Conservation (phyloP, 1,140 invertebrate species). For the Drosophila bocki region DNA sequence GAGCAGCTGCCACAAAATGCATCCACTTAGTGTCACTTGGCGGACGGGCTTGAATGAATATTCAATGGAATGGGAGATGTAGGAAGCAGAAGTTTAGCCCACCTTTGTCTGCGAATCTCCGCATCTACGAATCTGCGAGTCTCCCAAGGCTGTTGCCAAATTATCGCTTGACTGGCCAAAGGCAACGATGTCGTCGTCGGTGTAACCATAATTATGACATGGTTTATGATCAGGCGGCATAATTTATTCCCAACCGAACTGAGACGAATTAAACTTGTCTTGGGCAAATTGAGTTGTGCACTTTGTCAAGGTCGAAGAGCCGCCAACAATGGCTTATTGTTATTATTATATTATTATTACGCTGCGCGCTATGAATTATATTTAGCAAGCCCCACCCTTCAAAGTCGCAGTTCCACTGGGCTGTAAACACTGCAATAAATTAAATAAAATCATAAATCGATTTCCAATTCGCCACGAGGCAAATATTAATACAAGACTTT, state of each 20-base stretch:
- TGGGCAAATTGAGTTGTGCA: slow-evolving; percentile 27
- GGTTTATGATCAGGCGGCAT: slow-evolving; percentile 29
- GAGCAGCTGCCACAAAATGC: slow-evolving; percentile 42
- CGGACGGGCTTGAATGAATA: slow-evolving; percentile 62
- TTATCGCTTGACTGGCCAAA: slow-evolving; percentile 64
- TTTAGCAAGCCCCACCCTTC: slow-evolving; percentile 16
- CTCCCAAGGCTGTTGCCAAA: slow-evolving; percentile 64
- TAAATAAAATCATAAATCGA: slow-evolving; percentile 27
- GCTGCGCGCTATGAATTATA: slow-evolving; percentile 33
- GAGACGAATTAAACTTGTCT: slow-evolving; percentile 34
- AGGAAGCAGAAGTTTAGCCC: slow-evolving; percentile 56
- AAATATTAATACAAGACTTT: slow-evolving; percentile 37
- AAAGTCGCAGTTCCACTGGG: slow-evolving; percentile 3
- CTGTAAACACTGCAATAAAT: slow-evolving; percentile 10
- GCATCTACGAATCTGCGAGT: neutral
- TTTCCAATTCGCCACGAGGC: slow-evolving; percentile 7
- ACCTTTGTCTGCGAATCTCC: slow-evolving; percentile 29
- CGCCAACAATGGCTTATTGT: slow-evolving; percentile 57
- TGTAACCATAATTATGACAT: slow-evolving; percentile 41
- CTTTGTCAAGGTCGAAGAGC: slow-evolving; percentile 37
- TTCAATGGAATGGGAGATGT: slow-evolving; percentile 64
- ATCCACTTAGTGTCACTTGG: slow-evolving; percentile 49
- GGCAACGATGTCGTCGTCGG: slow-evolving; percentile 18
- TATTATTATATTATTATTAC: slow-evolving; percentile 43
- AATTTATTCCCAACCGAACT: slow-evolving; percentile 34